Base-by-base conservation (phyloP, 1,140 invertebrate species). In the Zelostemma sp. region DNA sequence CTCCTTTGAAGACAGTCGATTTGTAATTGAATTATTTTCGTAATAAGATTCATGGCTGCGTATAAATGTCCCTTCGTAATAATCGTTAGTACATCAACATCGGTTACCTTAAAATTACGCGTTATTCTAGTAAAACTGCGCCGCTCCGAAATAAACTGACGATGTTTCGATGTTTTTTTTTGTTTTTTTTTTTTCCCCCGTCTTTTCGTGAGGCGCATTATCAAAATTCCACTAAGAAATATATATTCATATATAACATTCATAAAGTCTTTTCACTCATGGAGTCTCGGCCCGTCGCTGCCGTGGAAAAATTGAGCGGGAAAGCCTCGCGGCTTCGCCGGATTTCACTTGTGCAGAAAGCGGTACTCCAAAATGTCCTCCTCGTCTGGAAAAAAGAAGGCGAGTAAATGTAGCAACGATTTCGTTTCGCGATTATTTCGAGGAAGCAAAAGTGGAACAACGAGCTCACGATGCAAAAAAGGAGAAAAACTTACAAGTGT, bases 361-460 rank as follows among this genome's bases (percentile, higher is more conserved):
- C 80, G 81, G 56, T 82, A 83, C 62, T 82, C 81, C 81, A 83
- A 74, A 66, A 83, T 83, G 54, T 81, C 81, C 63, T 83, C 81
- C 41, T 83, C 81, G 48, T 82, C 81, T 83, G 73, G 50, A 6
- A 63, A 14, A 56, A 61, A 41, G 25, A 51, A 35, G 8, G 49
- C 53, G 46, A 33, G 51, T 15, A 64, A 54, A 48, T 50, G 40
- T 1, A 33, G 14, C 28, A 59, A 46, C 18, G 1, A 40, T 33
- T 19, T n/a, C n/a, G n/a, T n/a, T n/a, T n/a, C n/a, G n/a, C n/a
- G 18, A 47, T 56, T 1, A 45, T 11, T 54, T 14, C 25, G 31
- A 45, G 1, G 18, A 50, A 11, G 4, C 38, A 47, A 40, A 50
- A 55, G 31, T 38, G 6, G 40, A 14, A 68, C 56, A 64, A 70